Percentiles rank a stretch among this genome's conserved stretches.
Conservation (phyloP, 2,888 invertebrate species). For the Xanthorhoe spadicearia region DNA sequence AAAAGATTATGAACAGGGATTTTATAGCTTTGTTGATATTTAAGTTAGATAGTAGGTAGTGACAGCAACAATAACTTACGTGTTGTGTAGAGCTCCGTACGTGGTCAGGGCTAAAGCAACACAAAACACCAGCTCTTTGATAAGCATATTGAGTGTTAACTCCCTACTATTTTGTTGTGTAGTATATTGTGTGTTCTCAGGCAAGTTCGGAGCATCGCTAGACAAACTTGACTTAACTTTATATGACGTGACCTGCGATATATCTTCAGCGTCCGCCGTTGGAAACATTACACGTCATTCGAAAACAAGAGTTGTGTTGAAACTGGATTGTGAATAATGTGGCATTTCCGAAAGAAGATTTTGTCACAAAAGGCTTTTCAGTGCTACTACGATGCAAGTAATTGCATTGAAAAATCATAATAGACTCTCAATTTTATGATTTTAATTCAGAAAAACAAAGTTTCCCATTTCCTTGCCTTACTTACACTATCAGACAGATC, state of each 20-base stretch:
- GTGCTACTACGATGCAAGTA: conserved; percentile 40
- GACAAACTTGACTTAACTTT: conserved; percentile 62
- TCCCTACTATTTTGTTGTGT: conserved; percentile 70
- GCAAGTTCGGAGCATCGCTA: conserved; percentile 74
- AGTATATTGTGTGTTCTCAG: conserved; percentile 64
- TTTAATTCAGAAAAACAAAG: conserved; percentile 43
- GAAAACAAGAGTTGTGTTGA: conserved; percentile 67
- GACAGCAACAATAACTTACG: conserved; percentile 81
- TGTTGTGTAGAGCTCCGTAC: conserved; percentile 88
- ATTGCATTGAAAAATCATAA: conserved; percentile 54
- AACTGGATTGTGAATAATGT: conserved; percentile 55
- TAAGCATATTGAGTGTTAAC: conserved; percentile 82
- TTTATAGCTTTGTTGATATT: background rate
- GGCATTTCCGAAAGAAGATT: conserved; percentile 58
- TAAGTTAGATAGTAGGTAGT: background rate
- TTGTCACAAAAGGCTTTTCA: conserved; percentile 36
- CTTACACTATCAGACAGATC: conserved; percentile 5
- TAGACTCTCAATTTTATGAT: conserved; percentile 44
- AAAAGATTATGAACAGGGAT: conserved; percentile 32
- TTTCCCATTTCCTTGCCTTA: conserved; percentile 16
- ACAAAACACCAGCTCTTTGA: conserved; percentile 87
- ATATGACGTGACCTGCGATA: conserved; percentile 77
- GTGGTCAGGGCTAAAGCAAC: conserved; percentile 87
- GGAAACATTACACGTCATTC: conserved; percentile 85
- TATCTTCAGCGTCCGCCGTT: conserved; percentile 79